A percentile compares a stretch with the other conserved stretches of the same genome.
Conservation (phyloP, 2,113 vertebrate genomes). For the Gopherus evgoodei region DNA sequence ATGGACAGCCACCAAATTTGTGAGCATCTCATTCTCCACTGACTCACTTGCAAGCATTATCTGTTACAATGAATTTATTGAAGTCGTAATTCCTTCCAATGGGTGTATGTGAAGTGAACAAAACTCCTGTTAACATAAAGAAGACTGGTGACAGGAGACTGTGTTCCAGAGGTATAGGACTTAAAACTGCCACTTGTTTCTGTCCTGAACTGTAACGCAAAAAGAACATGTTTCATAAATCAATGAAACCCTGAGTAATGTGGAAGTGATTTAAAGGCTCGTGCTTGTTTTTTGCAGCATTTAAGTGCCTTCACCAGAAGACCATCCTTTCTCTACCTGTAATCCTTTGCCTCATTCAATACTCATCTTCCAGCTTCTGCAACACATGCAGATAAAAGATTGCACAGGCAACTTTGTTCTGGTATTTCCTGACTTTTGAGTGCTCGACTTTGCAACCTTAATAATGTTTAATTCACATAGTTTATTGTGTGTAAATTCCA, state of each 20-base stretch:
- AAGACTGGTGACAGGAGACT: not conserved
- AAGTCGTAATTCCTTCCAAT: not conserved
- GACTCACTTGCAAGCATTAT: not conserved
- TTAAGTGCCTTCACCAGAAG: not conserved
- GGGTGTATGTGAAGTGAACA: not conserved
- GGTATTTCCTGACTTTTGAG: not conserved
- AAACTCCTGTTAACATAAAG: not conserved
- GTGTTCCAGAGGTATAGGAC: not conserved
- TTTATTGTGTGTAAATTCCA: not conserved
- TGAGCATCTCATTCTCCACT: not conserved
- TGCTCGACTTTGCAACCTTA: not conserved
- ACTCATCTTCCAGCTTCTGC: not conserved
- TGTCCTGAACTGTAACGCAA: not conserved
- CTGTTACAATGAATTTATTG: not conserved
- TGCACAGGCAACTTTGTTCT: not conserved
- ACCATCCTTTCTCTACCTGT: not conserved
- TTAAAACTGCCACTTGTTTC: not conserved
- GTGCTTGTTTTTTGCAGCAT: not conserved
- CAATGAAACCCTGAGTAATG: not conserved
- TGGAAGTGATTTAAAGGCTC: not conserved
- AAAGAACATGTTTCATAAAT: not conserved
- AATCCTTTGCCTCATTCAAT: not conserved
- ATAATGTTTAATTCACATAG: not conserved
- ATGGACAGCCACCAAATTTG: not conserved
- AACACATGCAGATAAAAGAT: not conserved